phyloP scores from a whole-genome alignment of 64 coral and sea anemone genomes.

The Cladopsammia gracilis region DNA sequence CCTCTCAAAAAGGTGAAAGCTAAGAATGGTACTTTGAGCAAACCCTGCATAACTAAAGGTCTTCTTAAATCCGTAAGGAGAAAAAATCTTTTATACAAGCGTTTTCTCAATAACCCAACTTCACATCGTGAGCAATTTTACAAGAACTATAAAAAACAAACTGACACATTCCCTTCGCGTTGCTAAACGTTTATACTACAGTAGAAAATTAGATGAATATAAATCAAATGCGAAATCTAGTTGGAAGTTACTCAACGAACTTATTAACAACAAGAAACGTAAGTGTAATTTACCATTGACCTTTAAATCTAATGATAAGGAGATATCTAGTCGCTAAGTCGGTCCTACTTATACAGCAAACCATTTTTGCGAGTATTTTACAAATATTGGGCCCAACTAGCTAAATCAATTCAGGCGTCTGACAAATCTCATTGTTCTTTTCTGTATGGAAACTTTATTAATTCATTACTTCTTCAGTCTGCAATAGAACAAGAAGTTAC shows the following conservation, averaged over 20 bases:
- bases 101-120: neutral
- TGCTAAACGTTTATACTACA: slow-evolving; percentile 30
- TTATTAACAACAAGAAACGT: slow-evolving; percentile 37
- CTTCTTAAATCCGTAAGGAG: slow-evolving; percentile 52
- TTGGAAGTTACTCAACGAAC: slow-evolving; percentile 34
- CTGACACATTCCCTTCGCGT: slow-evolving; percentile 20
- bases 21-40: slow-evolving; percentile 10
- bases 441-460: neutral
- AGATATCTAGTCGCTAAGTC: too few relatives aligned
- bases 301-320: slow-evolving; percentile 19
- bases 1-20: slow-evolving; percentile 48
- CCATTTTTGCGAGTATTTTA: slow-evolving; percentile 47
- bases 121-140: neutral
- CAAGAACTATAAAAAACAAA: slow-evolving; percentile 41
- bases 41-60: slow-evolving; percentile 29
- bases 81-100: slow-evolving; percentile 48
- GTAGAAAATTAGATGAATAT: slow-evolving; percentile 22
- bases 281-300: neutral
- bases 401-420: slow-evolving; percentile 2
- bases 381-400: slow-evolving; percentile 30
- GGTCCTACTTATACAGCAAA: slow-evolving; percentile 17
- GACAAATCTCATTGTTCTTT: slow-evolving; percentile 7
- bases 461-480: neutral
- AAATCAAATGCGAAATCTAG: slow-evolving; percentile 27
- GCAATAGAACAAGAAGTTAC: slow-evolving; percentile 43